Evolutionary conservation across 2,113 vertebrate species (phyloP).

Genomic region (Aldabrachelys gigantea): DNA sequence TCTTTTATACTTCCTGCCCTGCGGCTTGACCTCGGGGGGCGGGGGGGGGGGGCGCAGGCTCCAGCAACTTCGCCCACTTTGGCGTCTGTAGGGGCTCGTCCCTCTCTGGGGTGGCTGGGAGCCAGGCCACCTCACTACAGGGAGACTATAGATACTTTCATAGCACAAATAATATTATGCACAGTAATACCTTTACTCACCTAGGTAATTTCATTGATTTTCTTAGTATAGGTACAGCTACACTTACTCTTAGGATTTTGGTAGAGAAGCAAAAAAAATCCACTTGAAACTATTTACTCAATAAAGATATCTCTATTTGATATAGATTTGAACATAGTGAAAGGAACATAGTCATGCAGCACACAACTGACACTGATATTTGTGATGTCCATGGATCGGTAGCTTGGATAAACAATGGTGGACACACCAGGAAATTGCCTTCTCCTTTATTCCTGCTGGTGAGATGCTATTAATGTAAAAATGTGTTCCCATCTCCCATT

Average conservation of each 20-base stretch:
- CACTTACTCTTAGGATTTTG: fast-evolving
- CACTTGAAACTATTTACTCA: not conserved
- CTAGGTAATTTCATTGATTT: not conserved
- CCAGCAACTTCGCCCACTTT: no score
- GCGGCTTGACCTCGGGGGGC: no score
- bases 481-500: not conserved
- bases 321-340: not conserved
- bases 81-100: no score
- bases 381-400: not conserved
- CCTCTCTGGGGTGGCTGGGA: no score
- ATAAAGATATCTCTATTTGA: not conserved
- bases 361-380: not conserved
- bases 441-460: constrained; percentile 15
- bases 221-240: not conserved
- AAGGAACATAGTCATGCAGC: not conserved
- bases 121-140: no score
- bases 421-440: constrained; percentile 58
- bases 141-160: not conserved
- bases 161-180: not conserved
- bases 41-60: no score
- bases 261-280: fast-evolving
- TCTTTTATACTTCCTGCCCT: no score
- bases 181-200: not conserved
- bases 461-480: constrained; percentile 7
- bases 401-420: not conserved